Evolutionary conservation across 2,888 invertebrate species (phyloP).

Genomic region (Agrotis ipsilon): DNA sequence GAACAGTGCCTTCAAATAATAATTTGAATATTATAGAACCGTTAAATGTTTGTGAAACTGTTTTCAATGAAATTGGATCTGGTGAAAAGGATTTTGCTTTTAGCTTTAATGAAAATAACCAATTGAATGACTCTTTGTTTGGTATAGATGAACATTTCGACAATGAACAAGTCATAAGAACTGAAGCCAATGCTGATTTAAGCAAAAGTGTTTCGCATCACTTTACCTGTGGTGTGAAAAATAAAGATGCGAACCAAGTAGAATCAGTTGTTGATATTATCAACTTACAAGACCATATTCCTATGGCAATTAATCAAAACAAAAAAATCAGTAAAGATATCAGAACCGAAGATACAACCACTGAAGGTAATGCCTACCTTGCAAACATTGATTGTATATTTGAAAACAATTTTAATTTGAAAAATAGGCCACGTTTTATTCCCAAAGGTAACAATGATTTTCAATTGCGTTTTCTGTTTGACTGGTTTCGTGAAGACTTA

Average conservation of each 20-base stretch:
- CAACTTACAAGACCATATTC: constrained; percentile 7
- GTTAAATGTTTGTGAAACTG: constrained; percentile 72
- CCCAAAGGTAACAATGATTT: constrained; percentile 88
- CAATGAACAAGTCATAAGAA: neutral
- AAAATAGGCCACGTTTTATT: constrained; percentile 86
- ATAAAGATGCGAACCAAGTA: neutral
- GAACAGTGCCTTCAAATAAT: constrained; percentile 16
- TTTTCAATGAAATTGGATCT: constrained; percentile 50
- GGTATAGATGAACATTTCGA: constrained; percentile 1
- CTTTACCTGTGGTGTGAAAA: constrained; percentile 50
- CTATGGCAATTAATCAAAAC: neutral
- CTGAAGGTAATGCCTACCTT: neutral
- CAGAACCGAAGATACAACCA: neutral
- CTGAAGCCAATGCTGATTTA: neutral
- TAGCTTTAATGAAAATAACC: constrained; percentile 41
- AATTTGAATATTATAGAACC: constrained; percentile 65
- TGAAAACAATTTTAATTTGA: constrained; percentile 77
- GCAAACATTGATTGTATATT: constrained; percentile 20
- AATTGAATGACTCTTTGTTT: constrained; percentile 43
- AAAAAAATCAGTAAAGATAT: neutral
- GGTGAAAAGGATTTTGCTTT: constrained; percentile 46
- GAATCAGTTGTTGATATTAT: neutral
- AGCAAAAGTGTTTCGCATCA: constrained; percentile 65
- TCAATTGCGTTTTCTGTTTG: neutral
- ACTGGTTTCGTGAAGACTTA: neutral